These are phyloP conservation scores for Lasius fuliginosus DNA, from an alignment of 2,888 invertebrate species.

Conservation along the genomic window DNA sequence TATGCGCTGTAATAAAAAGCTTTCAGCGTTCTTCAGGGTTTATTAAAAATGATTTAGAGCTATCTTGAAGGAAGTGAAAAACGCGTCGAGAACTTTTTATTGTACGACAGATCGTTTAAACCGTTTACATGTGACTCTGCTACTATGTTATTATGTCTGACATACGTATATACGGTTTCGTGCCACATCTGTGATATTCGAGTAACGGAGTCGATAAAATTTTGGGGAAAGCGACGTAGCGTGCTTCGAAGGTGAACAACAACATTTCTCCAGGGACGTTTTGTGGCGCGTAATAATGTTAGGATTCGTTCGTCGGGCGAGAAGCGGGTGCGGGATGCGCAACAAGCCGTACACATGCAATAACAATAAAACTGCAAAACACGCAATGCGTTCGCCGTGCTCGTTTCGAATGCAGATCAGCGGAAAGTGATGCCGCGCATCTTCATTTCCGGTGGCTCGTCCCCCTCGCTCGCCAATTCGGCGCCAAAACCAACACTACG, in stretches of 20 bases:
- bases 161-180: background rate
- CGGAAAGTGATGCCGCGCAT: constrained; percentile 49
- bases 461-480: constrained; percentile 50
- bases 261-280: background rate
- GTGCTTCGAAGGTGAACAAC: background rate
- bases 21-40: background rate
- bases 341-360: constrained; percentile 64
- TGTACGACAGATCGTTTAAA: background rate
- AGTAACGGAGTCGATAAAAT: background rate
- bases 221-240: background rate
- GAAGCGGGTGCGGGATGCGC: constrained; percentile 47
- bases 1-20: background rate
- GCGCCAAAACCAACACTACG: constrained; percentile 56
- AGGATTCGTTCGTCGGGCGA: constrained; percentile 8
- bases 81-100: background rate
- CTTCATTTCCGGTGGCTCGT: constrained; percentile 58
- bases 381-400: constrained; percentile 48
- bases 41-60: background rate
- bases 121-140: background rate
- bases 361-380: constrained; percentile 61
- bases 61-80: background rate
- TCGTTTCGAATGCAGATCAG: constrained; percentile 69
- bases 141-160: background rate
- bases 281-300: constrained; percentile 38
- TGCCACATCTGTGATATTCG: background rate